Evolutionary conservation across 2,113 vertebrate genomes (phyloP).

Genomic region (Balaenoptera acutorostrata): DNA sequence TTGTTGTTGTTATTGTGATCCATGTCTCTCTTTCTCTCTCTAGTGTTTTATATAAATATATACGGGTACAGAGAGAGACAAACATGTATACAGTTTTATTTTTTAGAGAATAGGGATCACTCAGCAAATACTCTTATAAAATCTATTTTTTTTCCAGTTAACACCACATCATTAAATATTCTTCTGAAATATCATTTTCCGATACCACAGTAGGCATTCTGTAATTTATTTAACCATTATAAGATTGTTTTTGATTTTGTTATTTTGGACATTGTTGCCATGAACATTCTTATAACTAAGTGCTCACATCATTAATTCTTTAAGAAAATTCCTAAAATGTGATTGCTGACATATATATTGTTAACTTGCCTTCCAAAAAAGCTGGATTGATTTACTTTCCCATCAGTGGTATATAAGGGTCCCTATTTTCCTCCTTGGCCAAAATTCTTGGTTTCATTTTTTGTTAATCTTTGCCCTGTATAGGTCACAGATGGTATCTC

Average conservation of each 20-base stretch:
- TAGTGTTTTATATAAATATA: background rate
- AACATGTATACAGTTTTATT: background rate
- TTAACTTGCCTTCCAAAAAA: background rate
- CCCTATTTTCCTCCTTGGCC: background rate
- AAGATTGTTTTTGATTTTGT: slow-evolving; percentile 16
- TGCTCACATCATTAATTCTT: background rate
- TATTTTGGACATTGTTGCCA: background rate
- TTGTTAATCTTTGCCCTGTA: background rate
- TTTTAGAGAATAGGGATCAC: background rate
- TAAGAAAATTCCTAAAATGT: background rate
- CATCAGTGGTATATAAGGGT: background rate
- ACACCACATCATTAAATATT: background rate
- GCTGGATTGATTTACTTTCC: background rate
- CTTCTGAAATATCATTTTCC: background rate
- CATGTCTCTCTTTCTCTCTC: background rate
- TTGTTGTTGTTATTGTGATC: background rate
- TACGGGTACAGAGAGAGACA: background rate
- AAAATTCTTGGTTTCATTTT: slow-evolving; percentile 1
- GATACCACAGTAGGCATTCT: background rate
- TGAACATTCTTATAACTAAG: background rate
- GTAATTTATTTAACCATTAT: background rate
- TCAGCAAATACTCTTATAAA: background rate
- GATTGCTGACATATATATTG: background rate
- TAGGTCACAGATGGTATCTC: background rate
- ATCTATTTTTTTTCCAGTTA: background rate